These are phyloP conservation scores for Cavia porcellus DNA, from an alignment of 2,113 vertebrate species.

Conservation along the genomic window DNA sequence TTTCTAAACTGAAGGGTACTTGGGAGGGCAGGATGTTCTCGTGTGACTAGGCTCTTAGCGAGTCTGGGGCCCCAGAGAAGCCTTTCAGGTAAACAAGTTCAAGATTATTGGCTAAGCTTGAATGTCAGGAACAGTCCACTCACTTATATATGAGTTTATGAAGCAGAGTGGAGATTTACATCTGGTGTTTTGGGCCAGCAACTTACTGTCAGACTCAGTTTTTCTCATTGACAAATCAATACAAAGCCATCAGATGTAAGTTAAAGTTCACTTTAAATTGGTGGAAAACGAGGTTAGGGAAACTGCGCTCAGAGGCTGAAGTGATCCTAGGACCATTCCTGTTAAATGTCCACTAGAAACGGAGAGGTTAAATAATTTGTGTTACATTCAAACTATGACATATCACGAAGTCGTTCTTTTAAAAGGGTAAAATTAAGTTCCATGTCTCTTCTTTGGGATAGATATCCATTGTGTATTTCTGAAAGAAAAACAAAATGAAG, in stretches of 20 bases:
- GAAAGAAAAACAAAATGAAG: slow-evolving; percentile 9
- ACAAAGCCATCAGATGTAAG: background rate
- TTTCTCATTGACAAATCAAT: background rate
- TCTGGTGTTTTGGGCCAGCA: background rate
- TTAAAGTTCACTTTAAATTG: background rate
- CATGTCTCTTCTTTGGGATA: background rate
- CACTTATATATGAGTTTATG: background rate
- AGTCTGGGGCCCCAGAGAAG: background rate
- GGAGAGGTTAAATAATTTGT: background rate
- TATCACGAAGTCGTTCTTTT: slow-evolving; percentile 44
- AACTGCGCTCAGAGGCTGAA: background rate
- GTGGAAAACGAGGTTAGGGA: background rate
- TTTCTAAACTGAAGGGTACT: background rate
- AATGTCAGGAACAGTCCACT: background rate
- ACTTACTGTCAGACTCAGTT: background rate
- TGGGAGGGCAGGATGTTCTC: background rate
- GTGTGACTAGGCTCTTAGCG: background rate
- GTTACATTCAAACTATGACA: background rate
- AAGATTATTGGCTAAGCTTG: background rate
- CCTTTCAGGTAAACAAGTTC: background rate
- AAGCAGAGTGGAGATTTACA: background rate
- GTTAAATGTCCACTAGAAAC: background rate
- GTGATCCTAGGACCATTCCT: background rate
- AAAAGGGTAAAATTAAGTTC: slow-evolving; percentile 22
- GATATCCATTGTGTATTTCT: background rate